A percentile compares a stretch with the other conserved stretches of the same genome.
phyloP scores from a whole-genome alignment of 2,113 vertebrate genomes.

The Colius striatus region DNA sequence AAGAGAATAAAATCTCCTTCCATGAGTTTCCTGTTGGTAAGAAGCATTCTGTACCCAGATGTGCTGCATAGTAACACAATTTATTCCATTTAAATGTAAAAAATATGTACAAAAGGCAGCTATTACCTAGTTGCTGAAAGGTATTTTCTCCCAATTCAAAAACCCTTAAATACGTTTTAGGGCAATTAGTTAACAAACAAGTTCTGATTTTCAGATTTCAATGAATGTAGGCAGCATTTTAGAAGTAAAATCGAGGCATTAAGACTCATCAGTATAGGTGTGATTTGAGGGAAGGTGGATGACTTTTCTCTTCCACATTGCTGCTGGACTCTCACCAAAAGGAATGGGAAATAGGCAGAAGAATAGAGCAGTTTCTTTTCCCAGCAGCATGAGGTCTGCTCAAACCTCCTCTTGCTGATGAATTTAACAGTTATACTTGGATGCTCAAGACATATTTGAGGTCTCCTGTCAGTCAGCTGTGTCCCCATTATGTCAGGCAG shows the following conservation, averaged over 20 bases:
- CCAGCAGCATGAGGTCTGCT: neutral
- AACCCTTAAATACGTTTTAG: neutral
- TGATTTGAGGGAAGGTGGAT: neutral
- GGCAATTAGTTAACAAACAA: conserved; percentile 45
- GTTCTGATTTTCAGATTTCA: conserved; percentile 4
- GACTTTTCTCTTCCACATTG: neutral
- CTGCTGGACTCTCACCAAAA: neutral
- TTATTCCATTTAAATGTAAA: conserved; percentile 33
- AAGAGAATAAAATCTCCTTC: neutral
- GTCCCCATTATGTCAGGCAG: neutral
- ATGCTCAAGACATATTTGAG: neutral
- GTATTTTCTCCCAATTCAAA: conserved; percentile 18
- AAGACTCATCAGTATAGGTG: neutral
- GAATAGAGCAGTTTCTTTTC: neutral
- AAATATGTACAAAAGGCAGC: neutral
- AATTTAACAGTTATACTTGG: neutral
- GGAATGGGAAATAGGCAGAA: neutral
- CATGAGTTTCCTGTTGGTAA: neutral
- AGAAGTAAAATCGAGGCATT: neutral
- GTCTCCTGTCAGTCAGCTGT: neutral
- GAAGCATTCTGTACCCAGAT: neutral
- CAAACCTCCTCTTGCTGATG: neutral
- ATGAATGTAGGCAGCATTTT: neutral
- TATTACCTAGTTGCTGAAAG: neutral
- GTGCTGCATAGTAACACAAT: neutral